These are phyloP conservation scores for Eulemur rufifrons DNA, from an alignment of 2,113 vertebrate genomes.

Conservation along the genomic window DNA sequence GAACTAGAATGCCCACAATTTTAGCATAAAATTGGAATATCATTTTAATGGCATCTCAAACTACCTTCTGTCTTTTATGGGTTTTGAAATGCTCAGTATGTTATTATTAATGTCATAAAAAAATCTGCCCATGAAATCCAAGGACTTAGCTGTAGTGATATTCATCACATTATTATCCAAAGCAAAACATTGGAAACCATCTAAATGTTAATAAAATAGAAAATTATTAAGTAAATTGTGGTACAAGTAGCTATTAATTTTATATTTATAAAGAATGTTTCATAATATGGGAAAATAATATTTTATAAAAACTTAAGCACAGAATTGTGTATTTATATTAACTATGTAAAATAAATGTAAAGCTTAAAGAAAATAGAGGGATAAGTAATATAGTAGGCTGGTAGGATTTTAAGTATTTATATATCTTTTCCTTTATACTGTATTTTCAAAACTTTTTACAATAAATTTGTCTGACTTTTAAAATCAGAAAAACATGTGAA, in stretches of 20 bases:
- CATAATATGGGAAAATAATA: conserved; percentile 27
- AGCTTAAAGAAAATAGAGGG: background rate
- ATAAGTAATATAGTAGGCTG: background rate
- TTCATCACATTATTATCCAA: conserved; percentile 42
- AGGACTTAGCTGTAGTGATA: conserved; percentile 34
- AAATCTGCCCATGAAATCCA: conserved; percentile 41
- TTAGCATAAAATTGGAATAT: conserved; percentile 60
- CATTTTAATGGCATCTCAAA: conserved; percentile 54
- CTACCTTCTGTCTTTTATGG: conserved; percentile 49
- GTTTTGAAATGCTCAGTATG: conserved; percentile 50
- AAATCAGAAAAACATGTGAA: background rate
- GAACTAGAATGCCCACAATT: conserved; percentile 24
- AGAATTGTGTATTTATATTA: background rate
- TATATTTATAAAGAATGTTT: conserved; percentile 26
- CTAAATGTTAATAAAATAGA: conserved; percentile 61
- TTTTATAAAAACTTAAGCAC: background rate
- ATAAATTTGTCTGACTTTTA: conserved; percentile 5
- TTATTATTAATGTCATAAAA: conserved; percentile 48
- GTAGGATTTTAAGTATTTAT: background rate
- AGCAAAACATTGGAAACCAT: conserved; percentile 48
- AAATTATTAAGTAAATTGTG: conserved; percentile 39
- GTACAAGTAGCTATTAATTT: conserved; percentile 39
- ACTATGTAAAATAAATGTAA: background rate
- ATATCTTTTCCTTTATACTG: background rate
- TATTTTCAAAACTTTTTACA: background rate